Percentiles rank a stretch among this genome's conserved stretches.
Evolutionary conservation across 2,113 vertebrate genomes (phyloP).

Genomic region (Psittacula cyanocephala): DNA sequence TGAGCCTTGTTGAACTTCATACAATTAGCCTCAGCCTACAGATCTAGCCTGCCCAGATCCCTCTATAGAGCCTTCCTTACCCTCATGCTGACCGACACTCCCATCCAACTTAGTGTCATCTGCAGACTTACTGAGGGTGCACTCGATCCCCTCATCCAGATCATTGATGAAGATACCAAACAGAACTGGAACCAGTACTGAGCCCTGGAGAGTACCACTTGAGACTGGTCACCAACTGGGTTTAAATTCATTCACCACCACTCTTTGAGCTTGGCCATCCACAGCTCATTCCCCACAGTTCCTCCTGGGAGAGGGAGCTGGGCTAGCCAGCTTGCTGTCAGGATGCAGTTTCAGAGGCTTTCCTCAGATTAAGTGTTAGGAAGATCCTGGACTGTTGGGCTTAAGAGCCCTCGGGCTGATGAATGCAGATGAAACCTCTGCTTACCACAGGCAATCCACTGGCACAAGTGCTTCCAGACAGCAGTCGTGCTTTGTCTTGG

Average conservation of each 20-base stretch:
- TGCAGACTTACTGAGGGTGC: background rate
- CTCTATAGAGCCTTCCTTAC: background rate
- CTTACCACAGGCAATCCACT: background rate
- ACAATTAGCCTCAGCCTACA: background rate
- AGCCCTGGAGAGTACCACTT: background rate
- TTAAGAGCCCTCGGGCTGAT: background rate
- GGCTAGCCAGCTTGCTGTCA: fast-evolving
- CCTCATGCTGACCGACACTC: background rate
- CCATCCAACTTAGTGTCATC: background rate
- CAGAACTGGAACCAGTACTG: background rate
- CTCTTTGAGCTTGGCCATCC: background rate
- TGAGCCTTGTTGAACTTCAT: background rate
- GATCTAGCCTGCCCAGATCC: background rate
- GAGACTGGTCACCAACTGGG: background rate
- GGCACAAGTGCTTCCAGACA: background rate
- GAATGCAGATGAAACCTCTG: background rate
- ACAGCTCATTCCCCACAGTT: background rate
- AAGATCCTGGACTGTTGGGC: background rate
- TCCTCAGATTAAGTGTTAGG: background rate
- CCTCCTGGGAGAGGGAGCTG: background rate
- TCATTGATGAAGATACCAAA: background rate
- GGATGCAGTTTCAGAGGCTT: background rate
- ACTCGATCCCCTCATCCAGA: background rate
- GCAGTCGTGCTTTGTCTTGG: background rate
- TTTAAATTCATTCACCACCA: background rate